Percentiles rank a stretch among this genome's conserved stretches.
These are phyloP conservation scores for Temnothorax rugatulus DNA, from an alignment of 2,888 invertebrate species.

Conservation along the genomic window DNA sequence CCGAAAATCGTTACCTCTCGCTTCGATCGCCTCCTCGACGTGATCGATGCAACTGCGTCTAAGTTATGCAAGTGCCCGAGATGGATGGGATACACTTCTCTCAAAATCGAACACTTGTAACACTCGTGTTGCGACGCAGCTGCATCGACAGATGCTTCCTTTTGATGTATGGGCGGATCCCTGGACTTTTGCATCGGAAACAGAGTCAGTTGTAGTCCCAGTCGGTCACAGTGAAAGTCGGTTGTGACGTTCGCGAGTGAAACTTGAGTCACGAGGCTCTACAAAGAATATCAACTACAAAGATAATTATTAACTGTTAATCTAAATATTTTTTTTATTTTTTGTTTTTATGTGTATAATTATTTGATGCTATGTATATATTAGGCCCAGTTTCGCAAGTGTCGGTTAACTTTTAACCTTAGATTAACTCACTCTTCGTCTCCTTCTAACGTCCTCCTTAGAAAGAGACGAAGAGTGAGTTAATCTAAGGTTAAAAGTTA, in stretches of 20 bases:
- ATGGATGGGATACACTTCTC: slow-evolving; percentile 8
- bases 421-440: too few species aligned
- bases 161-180: slow-evolving; percentile 64
- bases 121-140: slow-evolving; percentile 65
- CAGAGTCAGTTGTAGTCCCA: background rate
- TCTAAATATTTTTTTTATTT: background rate
- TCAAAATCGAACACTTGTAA: slow-evolving; percentile 19
- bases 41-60: slow-evolving; percentile 17
- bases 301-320: background rate
- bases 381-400: too few species aligned
- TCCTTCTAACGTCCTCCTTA: too few species aligned
- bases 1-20: background rate
- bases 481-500: too few species aligned
- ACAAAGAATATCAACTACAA: background rate
- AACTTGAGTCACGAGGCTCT: slow-evolving; percentile 1
- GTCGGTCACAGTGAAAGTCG: slow-evolving; percentile 28
- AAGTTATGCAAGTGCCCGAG: slow-evolving; percentile 16
- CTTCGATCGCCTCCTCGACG: background rate
- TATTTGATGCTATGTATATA: background rate
- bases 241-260: background rate
- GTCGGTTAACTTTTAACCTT: too few species aligned
- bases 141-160: slow-evolving; percentile 79
- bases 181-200: slow-evolving; percentile 50
- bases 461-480: too few species aligned
- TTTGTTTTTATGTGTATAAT: background rate